phyloP scores from a whole-genome alignment of 2,113 vertebrate species.

The human region DNA sequence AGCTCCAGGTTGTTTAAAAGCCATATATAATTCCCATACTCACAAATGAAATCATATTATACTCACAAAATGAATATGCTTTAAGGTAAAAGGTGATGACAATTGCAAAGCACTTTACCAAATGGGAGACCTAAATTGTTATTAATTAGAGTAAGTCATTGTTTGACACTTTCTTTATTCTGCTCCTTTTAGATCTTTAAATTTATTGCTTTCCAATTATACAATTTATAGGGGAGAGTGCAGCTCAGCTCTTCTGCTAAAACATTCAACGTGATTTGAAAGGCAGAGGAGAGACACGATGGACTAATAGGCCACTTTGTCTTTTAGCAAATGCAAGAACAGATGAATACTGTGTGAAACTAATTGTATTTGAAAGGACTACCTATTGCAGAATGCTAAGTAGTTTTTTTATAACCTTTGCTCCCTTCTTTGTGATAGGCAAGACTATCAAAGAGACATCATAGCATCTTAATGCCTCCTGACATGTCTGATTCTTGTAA shows the following conservation, averaged over 20 bases:
- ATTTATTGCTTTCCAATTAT: slow-evolving; percentile 63
- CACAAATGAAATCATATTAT: slow-evolving; percentile 64
- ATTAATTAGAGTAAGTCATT: slow-evolving; percentile 68
- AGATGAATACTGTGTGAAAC: slow-evolving; percentile 1
- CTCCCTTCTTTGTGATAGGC: neutral
- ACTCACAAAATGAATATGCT: slow-evolving; percentile 52
- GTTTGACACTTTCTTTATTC: slow-evolving; percentile 52
- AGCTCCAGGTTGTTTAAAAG: slow-evolving; percentile 45
- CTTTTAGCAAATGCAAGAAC: slow-evolving; percentile 37
- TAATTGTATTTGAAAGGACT: slow-evolving; percentile 49
- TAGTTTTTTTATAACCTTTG: slow-evolving; percentile 1
- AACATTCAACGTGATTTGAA: slow-evolving; percentile 37
- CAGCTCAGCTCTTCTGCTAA: neutral
- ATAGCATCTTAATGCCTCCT: neutral
- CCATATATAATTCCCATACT: slow-evolving; percentile 41
- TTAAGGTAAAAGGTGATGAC: slow-evolving; percentile 59
- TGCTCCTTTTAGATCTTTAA: slow-evolving; percentile 58
- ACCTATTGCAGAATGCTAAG: slow-evolving; percentile 24
- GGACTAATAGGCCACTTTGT: neutral
- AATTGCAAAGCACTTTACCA: slow-evolving; percentile 61
- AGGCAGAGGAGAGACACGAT: slow-evolving; percentile 8
- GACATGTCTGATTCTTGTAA: neutral
- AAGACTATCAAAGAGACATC: slow-evolving; percentile 46
- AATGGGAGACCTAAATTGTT: slow-evolving; percentile 61
- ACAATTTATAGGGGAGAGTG: slow-evolving; percentile 34